Conservation (phyloP, 2,113 vertebrate genomes). For the Zapornia atra region DNA sequence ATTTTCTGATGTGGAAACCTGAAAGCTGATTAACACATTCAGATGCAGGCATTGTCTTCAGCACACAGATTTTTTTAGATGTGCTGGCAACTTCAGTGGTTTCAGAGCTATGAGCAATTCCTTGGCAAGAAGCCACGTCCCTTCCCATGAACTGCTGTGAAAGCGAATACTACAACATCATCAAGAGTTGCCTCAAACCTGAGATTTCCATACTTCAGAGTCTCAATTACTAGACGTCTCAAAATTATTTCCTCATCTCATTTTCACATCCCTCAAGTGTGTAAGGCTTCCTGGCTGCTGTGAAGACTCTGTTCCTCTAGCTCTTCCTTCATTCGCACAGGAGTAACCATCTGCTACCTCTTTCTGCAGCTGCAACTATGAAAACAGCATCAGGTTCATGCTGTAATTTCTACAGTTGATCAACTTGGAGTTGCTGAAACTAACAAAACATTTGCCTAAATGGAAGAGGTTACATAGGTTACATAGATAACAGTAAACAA, state of each 20-base stretch:
- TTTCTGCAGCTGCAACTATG: not conserved
- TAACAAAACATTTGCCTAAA: not conserved
- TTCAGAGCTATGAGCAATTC: not conserved
- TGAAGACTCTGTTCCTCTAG: not conserved
- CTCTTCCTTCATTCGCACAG: not conserved
- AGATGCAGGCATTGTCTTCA: not conserved
- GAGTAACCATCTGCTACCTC: not conserved
- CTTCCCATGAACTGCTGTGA: not conserved
- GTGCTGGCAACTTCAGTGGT: not conserved
- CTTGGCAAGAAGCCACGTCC: constrained; percentile 2
- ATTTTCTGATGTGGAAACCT: not conserved
- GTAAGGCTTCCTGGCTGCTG: not conserved
- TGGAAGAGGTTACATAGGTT: not conserved
- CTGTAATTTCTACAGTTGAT: not conserved
- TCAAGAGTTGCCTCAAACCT: not conserved
- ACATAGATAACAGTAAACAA: not conserved
- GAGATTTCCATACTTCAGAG: not conserved
- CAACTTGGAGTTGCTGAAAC: not conserved
- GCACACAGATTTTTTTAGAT: not conserved
- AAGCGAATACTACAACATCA: not conserved
- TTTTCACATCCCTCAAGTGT: not conserved
- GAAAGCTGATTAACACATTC: not conserved
- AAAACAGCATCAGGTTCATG: not conserved
- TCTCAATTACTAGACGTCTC: not conserved
- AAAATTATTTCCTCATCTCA: not conserved